phyloP scores from a whole-genome alignment of 2,797 vertebrate species.

The Darevskia mixta region DNA sequence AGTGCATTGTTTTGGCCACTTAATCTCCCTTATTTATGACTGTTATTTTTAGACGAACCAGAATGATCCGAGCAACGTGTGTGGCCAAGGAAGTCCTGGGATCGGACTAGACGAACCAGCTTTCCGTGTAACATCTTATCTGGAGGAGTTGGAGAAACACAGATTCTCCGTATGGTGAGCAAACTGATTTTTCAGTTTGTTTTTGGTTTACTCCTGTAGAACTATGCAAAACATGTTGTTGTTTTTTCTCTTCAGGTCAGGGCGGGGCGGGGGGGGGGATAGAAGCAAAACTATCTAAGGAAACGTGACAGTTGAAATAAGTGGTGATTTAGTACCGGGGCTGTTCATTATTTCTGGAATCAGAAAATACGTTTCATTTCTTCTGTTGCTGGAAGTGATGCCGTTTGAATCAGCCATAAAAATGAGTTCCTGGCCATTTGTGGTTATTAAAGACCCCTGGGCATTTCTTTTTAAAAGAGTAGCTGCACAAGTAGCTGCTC shows the following conservation, averaged over 20 bases:
- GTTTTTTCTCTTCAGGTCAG: not conserved
- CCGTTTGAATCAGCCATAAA: slow-evolving; percentile 46
- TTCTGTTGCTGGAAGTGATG: slow-evolving; percentile 23
- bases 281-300: slow-evolving; percentile 19
- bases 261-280: not conserved
- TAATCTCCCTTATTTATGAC: slow-evolving; percentile 24
- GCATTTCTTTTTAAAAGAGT: slow-evolving; percentile 28
- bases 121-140: slow-evolving; percentile 44
- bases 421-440: slow-evolving; percentile 37
- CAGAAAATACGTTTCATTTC: slow-evolving; percentile 43
- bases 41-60: slow-evolving; percentile 49
- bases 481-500: not conserved
- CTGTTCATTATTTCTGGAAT: slow-evolving; percentile 39
- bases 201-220: slow-evolving; percentile 21
- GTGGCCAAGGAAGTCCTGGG: slow-evolving; percentile 18
- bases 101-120: slow-evolving; percentile 28
- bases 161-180: slow-evolving; percentile 79
- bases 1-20: not conserved
- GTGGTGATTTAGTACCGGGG: slow-evolving; percentile 30
- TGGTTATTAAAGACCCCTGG: slow-evolving; percentile 20
- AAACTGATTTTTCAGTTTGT: not conserved
- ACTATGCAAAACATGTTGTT: slow-evolving; percentile 8
- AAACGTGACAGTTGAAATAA: slow-evolving; percentile 39
- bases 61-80: slow-evolving; percentile 36
- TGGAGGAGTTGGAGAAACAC: slow-evolving; percentile 78